Conservation (phyloP, 2,113 vertebrate genomes). For the Okapia johnstoni region DNA sequence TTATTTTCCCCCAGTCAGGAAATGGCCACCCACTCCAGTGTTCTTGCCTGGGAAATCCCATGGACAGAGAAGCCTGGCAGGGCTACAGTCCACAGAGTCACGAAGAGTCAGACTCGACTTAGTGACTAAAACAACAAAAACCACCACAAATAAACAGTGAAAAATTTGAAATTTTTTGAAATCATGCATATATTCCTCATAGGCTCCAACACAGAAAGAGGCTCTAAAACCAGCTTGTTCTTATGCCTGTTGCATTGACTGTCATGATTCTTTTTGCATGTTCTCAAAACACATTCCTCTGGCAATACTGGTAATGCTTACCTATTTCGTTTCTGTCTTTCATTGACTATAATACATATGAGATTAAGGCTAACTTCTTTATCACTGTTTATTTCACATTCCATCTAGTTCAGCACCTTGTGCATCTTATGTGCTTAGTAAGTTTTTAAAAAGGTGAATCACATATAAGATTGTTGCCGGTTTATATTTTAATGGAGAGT, state of each 20-base stretch:
- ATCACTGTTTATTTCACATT: neutral
- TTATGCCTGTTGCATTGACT: conserved; percentile 7
- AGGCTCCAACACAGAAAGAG: neutral
- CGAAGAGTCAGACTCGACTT: neutral
- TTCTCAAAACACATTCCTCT: neutral
- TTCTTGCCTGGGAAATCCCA: neutral
- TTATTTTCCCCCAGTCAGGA: conserved; percentile 5
- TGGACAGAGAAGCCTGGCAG: neutral
- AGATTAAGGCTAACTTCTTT: neutral
- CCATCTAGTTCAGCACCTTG: neutral
- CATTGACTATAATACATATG: neutral
- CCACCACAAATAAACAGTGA: neutral
- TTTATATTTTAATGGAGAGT: conserved; percentile 12
- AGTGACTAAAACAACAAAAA: neutral
- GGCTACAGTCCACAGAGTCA: rapidly evolving
- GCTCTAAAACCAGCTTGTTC: conserved; percentile 31
- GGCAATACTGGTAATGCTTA: neutral
- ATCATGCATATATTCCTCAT: neutral
- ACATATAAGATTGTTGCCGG: neutral
- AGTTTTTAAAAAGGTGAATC: neutral
- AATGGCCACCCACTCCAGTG: neutral
- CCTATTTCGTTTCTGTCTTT: neutral
- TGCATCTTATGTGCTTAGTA: neutral
- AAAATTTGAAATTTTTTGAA: conserved; percentile 26
- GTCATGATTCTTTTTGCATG: neutral